Evolutionary conservation across 2,113 vertebrate species (phyloP).

Genomic region (Brachyistius frenatus): DNA sequence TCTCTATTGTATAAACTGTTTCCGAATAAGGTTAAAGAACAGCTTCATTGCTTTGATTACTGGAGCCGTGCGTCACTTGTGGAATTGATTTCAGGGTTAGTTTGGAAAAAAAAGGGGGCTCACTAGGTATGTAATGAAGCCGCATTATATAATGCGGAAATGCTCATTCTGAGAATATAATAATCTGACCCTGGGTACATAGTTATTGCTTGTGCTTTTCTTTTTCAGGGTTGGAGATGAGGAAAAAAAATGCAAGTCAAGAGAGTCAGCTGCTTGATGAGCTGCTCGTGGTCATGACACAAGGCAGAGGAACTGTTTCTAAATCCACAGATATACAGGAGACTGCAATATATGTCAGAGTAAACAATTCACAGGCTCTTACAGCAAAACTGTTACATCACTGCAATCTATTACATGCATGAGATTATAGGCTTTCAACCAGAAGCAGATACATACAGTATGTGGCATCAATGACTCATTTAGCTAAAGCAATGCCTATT

Average conservation of each 20-base stretch:
- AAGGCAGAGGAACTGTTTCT: not conserved
- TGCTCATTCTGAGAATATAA: slow-evolving; percentile 40
- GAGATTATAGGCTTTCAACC: slow-evolving; percentile 37
- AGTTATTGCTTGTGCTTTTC: slow-evolving; percentile 8
- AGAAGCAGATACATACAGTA: slow-evolving; percentile 4
- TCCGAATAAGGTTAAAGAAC: slow-evolving; percentile 42
- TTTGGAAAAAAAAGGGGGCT: slow-evolving; percentile 39
- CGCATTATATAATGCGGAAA: slow-evolving; percentile 40
- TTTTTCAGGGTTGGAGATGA: slow-evolving; percentile 7
- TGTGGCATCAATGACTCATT: slow-evolving; percentile 5
- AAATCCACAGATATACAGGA: not conserved
- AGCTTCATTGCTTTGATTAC: slow-evolving; percentile 35
- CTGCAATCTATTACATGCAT: slow-evolving; percentile 45
- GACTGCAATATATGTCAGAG: not conserved
- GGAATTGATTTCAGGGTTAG: slow-evolving; percentile 55
- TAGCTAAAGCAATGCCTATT: slow-evolving; percentile 1
- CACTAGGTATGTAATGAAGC: slow-evolving; percentile 15
- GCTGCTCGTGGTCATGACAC: not conserved
- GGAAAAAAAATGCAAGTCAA: not conserved
- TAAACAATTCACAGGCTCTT: slow-evolving; percentile 47
- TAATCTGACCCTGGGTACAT: slow-evolving; percentile 12
- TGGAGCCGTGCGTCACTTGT: slow-evolving; percentile 17
- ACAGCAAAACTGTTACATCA: slow-evolving; percentile 28
- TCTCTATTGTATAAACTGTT: slow-evolving; percentile 28
- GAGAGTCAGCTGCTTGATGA: slow-evolving; percentile 30